Conservation (phyloP, 2,888 invertebrate species). For the Litoditis marina region DNA sequence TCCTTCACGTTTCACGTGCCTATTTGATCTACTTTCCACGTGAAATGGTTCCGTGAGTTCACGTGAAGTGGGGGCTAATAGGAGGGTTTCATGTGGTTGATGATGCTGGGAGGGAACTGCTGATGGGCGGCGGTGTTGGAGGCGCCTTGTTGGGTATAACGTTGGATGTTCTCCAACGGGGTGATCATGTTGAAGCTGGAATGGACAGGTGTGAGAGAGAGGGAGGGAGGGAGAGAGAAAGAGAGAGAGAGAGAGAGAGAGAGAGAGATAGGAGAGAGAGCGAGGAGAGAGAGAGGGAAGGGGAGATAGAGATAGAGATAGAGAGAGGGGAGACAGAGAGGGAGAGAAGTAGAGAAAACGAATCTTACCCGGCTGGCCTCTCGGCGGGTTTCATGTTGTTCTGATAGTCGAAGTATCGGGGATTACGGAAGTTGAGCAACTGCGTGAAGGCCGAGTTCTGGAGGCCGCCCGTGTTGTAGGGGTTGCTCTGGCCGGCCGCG, state of each 20-base stretch:
- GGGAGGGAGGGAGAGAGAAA: not conserved
- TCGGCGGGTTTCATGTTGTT: slow-evolving; percentile 33
- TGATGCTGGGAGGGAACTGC: slow-evolving; percentile 11
- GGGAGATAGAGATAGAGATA: too few species aligned
- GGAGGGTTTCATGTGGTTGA: slow-evolving; percentile 18
- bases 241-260: too few species aligned
- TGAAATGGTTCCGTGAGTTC: too few species aligned
- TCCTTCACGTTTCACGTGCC: too few species aligned
- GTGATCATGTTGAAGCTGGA: slow-evolving; percentile 61
- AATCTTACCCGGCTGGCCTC: slow-evolving; percentile 34
- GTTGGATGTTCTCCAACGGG: slow-evolving; percentile 60
- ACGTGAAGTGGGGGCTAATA: not conserved
- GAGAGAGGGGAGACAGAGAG: too few species aligned
- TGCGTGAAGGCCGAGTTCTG: slow-evolving; percentile 45
- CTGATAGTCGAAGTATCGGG: slow-evolving; percentile 36
- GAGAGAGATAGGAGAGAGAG: too few species aligned
- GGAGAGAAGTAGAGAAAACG: too few species aligned
- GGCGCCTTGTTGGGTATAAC: slow-evolving; percentile 38
- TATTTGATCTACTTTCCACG: too few species aligned
- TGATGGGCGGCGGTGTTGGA: not conserved
- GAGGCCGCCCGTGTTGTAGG: slow-evolving; percentile 31
- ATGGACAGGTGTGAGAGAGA: slow-evolving; percentile 5
- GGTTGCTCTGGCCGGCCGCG: slow-evolving; percentile 19
- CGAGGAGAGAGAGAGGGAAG: too few species aligned
- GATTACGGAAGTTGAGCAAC: slow-evolving; percentile 39